Evolutionary conservation across 1,140 invertebrate species (phyloP).

Genomic region (Drosophila kanapiae): DNA sequence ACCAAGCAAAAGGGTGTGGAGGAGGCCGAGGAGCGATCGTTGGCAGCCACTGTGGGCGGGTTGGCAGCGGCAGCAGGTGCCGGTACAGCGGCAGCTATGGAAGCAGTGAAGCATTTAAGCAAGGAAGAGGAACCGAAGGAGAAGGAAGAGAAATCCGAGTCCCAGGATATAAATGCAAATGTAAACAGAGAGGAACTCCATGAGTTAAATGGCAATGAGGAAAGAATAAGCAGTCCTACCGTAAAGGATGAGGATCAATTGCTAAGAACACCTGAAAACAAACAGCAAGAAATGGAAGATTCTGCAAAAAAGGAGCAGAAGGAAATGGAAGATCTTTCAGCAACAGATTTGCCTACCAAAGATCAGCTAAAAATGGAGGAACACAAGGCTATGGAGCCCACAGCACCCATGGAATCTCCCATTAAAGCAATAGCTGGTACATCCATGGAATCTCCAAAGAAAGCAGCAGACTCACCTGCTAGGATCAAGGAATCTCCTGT

Average conservation of each 20-base stretch:
- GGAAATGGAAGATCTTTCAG: not conserved
- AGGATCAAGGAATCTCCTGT: conserved; percentile 22
- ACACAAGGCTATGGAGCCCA: conserved; percentile 10
- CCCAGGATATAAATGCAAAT: conserved; percentile 31
- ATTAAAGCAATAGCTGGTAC: not conserved
- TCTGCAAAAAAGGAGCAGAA: not conserved
- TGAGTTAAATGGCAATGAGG: conserved; percentile 36
- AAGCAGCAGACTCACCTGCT: not conserved
- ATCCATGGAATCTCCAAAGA: not conserved
- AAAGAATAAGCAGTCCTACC: not conserved
- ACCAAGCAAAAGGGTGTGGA: conserved; percentile 54
- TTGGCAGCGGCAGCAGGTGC: conserved; percentile 32
- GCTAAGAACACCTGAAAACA: not conserved
- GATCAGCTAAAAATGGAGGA: not conserved
- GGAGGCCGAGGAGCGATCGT: conserved; percentile 30
- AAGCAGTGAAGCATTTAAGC: conserved; percentile 63
- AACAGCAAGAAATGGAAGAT: conserved; percentile 1
- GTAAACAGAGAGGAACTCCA: not conserved
- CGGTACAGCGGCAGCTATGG: conserved; percentile 55
- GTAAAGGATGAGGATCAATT: not conserved
- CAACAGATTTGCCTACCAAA: too few relatives aligned
- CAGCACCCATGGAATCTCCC: conserved; percentile 24
- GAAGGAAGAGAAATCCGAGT: not conserved
- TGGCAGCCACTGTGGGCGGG: conserved; percentile 28
- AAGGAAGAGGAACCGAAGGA: conserved; percentile 8